phyloP scores from a whole-genome alignment of 2,113 vertebrate species.

The Pelecanoides urinatrix region DNA sequence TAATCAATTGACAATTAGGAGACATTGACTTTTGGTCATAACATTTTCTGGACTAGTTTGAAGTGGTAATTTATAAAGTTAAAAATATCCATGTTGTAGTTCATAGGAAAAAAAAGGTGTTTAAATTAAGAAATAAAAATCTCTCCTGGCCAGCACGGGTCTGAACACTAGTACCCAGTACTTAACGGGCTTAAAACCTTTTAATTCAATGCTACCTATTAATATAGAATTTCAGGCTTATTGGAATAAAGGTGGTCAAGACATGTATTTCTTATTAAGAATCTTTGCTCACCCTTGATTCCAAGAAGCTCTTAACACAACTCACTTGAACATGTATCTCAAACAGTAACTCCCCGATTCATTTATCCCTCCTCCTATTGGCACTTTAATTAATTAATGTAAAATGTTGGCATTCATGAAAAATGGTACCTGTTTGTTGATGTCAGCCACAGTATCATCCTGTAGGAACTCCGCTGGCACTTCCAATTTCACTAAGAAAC shows the following conservation, averaged over 20 bases:
- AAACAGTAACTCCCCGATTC: background rate
- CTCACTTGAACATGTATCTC: background rate
- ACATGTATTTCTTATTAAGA: background rate
- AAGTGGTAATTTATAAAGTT: background rate
- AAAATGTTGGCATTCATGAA: background rate
- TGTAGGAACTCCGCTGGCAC: constrained; percentile 92
- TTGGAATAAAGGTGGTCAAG: background rate
- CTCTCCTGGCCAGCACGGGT: background rate
- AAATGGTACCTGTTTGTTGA: constrained; percentile 85
- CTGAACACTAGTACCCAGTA: background rate
- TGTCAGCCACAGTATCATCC: constrained; percentile 89
- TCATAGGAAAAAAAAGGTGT: background rate
- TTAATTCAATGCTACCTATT: background rate
- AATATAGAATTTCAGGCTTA: background rate
- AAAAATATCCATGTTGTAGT: background rate
- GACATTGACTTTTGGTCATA: background rate
- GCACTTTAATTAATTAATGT: background rate
- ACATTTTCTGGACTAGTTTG: background rate
- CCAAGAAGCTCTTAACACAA: background rate
- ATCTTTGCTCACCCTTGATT: background rate
- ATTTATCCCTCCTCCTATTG: background rate
- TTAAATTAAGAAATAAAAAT: background rate
- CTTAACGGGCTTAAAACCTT: background rate
- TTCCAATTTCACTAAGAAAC: constrained; percentile 90
- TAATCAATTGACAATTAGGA: background rate